Base-by-base conservation (phyloP, 2,888 invertebrate species). In the Apamea crenata region DNA sequence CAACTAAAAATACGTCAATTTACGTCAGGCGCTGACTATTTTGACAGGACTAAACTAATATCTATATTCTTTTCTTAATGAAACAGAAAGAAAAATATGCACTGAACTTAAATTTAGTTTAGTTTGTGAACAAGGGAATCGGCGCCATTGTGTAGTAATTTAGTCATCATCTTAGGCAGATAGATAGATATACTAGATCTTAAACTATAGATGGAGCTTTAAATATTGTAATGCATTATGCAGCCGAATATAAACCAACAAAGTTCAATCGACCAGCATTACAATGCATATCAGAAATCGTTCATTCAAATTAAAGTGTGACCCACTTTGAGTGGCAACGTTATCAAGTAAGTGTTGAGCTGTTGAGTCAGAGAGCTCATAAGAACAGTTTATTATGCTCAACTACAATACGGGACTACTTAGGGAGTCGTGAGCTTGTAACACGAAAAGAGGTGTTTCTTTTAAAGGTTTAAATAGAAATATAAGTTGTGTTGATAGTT, bases 261-360 rank as follows among this genome's bases (percentile, higher is more conserved):
- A 36, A n/a, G 29, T 50, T 59, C 36, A 78, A 53, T 53, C 63
- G 44, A 65, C 21, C n/a, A 44, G 5, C 44, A 63, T 50, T 56
- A 29, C 29, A 71, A 67, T 53, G 36, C 36, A 61, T 70, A 77
- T 82, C 56, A 71, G 59, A 81, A 70, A 82, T 66, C 67, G 63
- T 72, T 83, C 63, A 71, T 74, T 83, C 74, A 83, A 71, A 83
- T 82, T 69, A 81, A 73, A 65, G 47, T 56, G 4, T 80, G 80
- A 61, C 83, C 75, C 53, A 84, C 29, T 84, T 84, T 21, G n/a
- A 74, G 71, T 68, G n/a, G 59, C 36, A 10, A 56, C 44, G 32
- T 68, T 84, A 83, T 83, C 84, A 65, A 65, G n/a, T 63, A 76
- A 81, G 69, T 82, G 75, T 80, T 69, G 80, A 80, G 61, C 53